phyloP scores from a whole-genome alignment of 1,140 invertebrate genomes.

The Trichogramma pretiosum region DNA sequence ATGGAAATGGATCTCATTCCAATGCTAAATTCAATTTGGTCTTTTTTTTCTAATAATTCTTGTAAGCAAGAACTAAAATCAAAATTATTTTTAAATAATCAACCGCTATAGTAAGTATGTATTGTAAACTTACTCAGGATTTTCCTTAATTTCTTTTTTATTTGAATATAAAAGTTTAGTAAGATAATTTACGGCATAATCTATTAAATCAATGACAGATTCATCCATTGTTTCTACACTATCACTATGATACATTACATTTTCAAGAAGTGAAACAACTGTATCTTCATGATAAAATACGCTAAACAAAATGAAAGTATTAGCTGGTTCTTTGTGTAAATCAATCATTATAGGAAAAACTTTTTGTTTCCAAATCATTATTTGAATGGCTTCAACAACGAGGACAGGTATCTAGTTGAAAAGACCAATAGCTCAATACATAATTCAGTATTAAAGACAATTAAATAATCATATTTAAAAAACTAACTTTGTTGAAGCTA shows the following conservation, averaged over 20 bases:
- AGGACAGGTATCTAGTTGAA: slow-evolving; percentile 53
- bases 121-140: slow-evolving; percentile 21
- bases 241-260: slow-evolving; percentile 64
- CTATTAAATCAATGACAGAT: slow-evolving; percentile 61
- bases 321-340: slow-evolving; percentile 51
- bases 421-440: too few species aligned
- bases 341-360: slow-evolving; percentile 63
- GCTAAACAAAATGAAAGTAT: slow-evolving; percentile 65
- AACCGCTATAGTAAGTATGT: not conserved
- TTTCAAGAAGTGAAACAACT: slow-evolving; percentile 61
- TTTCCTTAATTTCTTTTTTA: slow-evolving; percentile 31
- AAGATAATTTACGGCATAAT: slow-evolving; percentile 57
- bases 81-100: slow-evolving; percentile 16
- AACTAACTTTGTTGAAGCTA: slow-evolving; percentile 52
- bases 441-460: too few species aligned
- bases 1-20: slow-evolving; percentile 63
- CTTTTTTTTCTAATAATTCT: slow-evolving; percentile 56
- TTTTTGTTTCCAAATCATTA: slow-evolving; percentile 67
- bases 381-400: slow-evolving; percentile 66
- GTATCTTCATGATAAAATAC: slow-evolving; percentile 64
- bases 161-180: slow-evolving; percentile 46
- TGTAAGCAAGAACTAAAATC: slow-evolving; percentile 36
- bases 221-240: slow-evolving; percentile 61
- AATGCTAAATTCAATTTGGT: slow-evolving; percentile 60
- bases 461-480: too few species aligned